phyloP scores from a whole-genome alignment of 1,140 invertebrate species.

The Globodera rostochiensis region DNA sequence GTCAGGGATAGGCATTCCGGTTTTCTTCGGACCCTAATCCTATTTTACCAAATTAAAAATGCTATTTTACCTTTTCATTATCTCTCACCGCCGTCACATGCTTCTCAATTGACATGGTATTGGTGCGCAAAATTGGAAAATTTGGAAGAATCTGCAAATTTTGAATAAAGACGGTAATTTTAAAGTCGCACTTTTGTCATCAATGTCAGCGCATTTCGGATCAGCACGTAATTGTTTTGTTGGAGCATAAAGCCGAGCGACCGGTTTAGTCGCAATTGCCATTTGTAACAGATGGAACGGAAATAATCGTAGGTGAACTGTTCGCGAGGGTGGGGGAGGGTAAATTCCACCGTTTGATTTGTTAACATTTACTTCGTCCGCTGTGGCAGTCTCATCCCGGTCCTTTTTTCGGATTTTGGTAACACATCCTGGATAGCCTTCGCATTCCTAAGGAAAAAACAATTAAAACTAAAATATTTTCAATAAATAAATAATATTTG shows the following conservation, averaged over 20 bases:
- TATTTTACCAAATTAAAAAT: neutral
- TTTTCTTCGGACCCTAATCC: too few species aligned
- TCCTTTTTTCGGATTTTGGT: constrained; percentile 46
- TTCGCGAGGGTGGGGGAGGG: neutral
- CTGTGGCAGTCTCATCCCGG: constrained; percentile 33
- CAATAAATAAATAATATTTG: constrained; percentile 14
- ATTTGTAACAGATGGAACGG: constrained; percentile 51
- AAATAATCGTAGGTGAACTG: constrained; percentile 46
- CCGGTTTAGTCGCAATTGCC: constrained; percentile 46
- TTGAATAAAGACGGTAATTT: constrained; percentile 4
- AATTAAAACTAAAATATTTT: constrained; percentile 20
- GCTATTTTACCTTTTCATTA: constrained; percentile 31
- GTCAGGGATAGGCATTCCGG: neutral
- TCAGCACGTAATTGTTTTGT: constrained; percentile 36
- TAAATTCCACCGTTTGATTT: neutral
- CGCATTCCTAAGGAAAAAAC: constrained; percentile 30
- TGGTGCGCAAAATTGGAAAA: constrained; percentile 39
- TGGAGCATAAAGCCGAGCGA: constrained; percentile 31
- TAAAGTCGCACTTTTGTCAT: constrained; percentile 49
- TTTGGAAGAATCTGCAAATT: constrained; percentile 35
- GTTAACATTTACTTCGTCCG: constrained; percentile 29
- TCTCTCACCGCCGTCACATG: constrained; percentile 40
- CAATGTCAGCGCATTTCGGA: constrained; percentile 44
- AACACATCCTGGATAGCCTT: constrained; percentile 40
- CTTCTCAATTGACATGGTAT: constrained; percentile 26